Evolutionary conservation across 2,113 vertebrate genomes (phyloP).

Genomic region (rabbit (Oryctolagus cuniculus)): mOryCun1.1 NC_091438.1:88240001-88240500

Average conservation of each 20-base stretch:
- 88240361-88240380: neutral
- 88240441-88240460: neutral
- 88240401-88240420: neutral
- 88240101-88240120: neutral
- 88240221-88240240: conserved; percentile 47
- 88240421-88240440: neutral
- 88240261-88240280: neutral
- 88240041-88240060: neutral
- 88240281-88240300: neutral
- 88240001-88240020: neutral
- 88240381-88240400: neutral
- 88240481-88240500: neutral
- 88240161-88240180: neutral
- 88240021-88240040: conserved; percentile 19
- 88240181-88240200: neutral
- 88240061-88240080: conserved; percentile 35
- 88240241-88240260: neutral
- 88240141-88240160: neutral
- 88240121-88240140: neutral
- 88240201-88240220: conserved; percentile 39
- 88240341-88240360: neutral
- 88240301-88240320: conserved; percentile 26
- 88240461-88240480: neutral
- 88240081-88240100: neutral
- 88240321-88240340: neutral